phyloP scores from a whole-genome alignment of 2,888 invertebrate species.

The Cheilosia impressa region DNA sequence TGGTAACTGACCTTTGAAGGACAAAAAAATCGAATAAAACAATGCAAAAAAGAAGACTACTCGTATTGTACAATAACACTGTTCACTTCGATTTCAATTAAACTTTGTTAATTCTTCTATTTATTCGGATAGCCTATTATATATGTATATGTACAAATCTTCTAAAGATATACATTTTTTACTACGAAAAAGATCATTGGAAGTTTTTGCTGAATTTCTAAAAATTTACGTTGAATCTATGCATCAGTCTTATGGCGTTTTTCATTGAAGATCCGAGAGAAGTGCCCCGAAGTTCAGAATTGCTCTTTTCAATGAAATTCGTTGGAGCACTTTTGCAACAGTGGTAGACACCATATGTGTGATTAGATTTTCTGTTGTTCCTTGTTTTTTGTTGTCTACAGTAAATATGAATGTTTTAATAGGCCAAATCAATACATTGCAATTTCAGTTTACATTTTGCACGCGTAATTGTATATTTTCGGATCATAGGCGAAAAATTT shows the following conservation, averaged over 20 bases:
- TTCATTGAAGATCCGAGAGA: no score
- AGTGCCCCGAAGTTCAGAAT: no score
- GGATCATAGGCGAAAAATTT: no score
- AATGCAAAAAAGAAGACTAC: slow-evolving; percentile 18
- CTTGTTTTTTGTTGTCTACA: no score
- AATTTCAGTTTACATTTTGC: no score
- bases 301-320: no score
- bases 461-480: no score
- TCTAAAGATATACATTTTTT: slow-evolving; percentile 39
- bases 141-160: slow-evolving; percentile 48
- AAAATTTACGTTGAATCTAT: slow-evolving; percentile 64
- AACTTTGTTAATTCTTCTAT: slow-evolving; percentile 42
- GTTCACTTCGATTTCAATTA: slow-evolving; percentile 29
- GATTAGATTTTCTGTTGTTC: no score
- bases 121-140: slow-evolving; percentile 28
- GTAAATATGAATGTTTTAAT: no score
- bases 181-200: slow-evolving; percentile 45
- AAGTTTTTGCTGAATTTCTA: slow-evolving; percentile 54
- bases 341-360: no score
- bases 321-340: no score
- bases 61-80: slow-evolving; percentile 39
- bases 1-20: slow-evolving; percentile 57
- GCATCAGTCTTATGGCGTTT: slow-evolving; percentile 74
- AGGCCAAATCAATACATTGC: no score
- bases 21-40: slow-evolving; percentile 25